Evolutionary conservation across 1,140 invertebrate species (phyloP).

Genomic region (Cheumatopsyche charites): DNA sequence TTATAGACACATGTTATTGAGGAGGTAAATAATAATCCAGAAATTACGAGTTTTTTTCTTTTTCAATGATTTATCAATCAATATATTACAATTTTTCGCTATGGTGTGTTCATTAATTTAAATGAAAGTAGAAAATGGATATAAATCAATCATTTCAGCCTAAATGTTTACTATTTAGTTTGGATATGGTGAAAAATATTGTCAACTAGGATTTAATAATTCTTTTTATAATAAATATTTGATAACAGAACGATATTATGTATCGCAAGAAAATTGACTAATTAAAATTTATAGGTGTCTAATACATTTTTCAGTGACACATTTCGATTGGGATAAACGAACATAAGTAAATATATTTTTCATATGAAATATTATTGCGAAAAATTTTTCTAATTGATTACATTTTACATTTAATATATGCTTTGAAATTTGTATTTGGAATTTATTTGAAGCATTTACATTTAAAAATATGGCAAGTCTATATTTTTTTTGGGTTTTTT

Average conservation of each 20-base stretch:
- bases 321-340: background rate
- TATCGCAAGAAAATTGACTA: conserved; percentile 13
- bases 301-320: background rate
- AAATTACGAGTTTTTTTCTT: too few relatives aligned
- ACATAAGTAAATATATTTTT: conserved; percentile 11
- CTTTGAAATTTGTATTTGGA: conserved; percentile 17
- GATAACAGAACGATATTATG: conserved; percentile 5
- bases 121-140: too few relatives aligned
- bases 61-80: too few relatives aligned
- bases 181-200: too few relatives aligned
- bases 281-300: background rate
- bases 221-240: conserved; percentile 7
- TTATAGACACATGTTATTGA: too few relatives aligned
- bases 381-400: conserved; percentile 21
- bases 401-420: conserved; percentile 1
- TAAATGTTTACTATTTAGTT: too few relatives aligned
- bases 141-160: too few relatives aligned
- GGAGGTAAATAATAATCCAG: too few relatives aligned
- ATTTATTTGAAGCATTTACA: background rate
- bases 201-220: background rate
- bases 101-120: too few relatives aligned
- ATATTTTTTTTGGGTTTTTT: conserved; percentile 1
- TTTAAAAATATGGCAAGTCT: conserved; percentile 12
- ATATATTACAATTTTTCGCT: too few relatives aligned
- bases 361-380: conserved; percentile 16